Percentiles rank a stretch among this genome's conserved stretches.
These are phyloP conservation scores for Eupithecia subfuscata DNA, from an alignment of 2,888 invertebrate genomes.

Conservation along the genomic window DNA sequence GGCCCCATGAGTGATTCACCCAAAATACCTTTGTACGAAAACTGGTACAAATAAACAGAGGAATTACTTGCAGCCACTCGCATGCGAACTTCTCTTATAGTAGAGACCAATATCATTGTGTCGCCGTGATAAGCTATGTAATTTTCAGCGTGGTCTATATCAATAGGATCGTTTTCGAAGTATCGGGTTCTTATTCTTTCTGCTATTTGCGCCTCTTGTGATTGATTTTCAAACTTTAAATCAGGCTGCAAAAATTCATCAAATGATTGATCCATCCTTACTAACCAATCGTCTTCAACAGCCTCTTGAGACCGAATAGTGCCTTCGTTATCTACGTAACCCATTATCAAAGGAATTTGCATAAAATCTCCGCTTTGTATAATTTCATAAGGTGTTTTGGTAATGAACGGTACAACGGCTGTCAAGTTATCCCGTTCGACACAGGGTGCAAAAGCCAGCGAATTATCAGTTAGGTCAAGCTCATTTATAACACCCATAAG, in stretches of 20 bases:
- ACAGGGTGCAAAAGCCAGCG: constrained; percentile 75
- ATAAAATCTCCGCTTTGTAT: constrained; percentile 58
- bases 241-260: constrained; percentile 69
- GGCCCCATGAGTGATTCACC: constrained; percentile 64
- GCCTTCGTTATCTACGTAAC: constrained; percentile 74
- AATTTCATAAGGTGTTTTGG: constrained; percentile 64
- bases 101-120: constrained; percentile 71
- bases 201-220: constrained; percentile 49
- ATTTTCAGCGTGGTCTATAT: constrained; percentile 48
- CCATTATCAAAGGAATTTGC: constrained; percentile 69
- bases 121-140: constrained; percentile 72
- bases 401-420: constrained; percentile 58
- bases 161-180: constrained; percentile 55
- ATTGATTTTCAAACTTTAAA: constrained; percentile 57
- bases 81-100: constrained; percentile 64
- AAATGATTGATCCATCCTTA: constrained; percentile 67
- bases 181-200: constrained; percentile 61
- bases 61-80: constrained; percentile 52
- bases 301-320: constrained; percentile 68
- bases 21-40: constrained; percentile 70
- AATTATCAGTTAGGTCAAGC: constrained; percentile 69
- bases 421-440: constrained; percentile 62
- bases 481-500: constrained; percentile 73
- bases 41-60: constrained; percentile 70
- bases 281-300: constrained; percentile 62